phyloP scores from a whole-genome alignment of 2,113 vertebrate species.

The Passer domesticus region DNA sequence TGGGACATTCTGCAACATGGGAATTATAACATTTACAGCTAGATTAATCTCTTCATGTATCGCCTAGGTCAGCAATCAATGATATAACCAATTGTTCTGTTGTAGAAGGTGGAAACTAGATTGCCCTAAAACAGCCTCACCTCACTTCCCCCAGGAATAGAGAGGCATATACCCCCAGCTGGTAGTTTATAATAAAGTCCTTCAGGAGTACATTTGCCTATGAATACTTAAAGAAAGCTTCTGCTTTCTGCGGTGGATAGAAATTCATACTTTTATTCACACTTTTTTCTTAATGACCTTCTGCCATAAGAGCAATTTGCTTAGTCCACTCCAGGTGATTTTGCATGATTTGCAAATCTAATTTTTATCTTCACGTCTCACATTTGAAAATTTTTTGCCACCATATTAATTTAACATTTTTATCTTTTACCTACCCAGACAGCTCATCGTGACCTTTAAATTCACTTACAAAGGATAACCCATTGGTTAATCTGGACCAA shows the following conservation, averaged over 20 bases:
- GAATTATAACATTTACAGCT: background rate
- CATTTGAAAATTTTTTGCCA: constrained; percentile 66
- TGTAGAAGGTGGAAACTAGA: background rate
- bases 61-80: background rate
- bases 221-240: constrained; percentile 5
- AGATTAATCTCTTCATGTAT: background rate
- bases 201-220: constrained; percentile 42
- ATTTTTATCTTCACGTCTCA: constrained; percentile 68
- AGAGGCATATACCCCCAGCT: background rate
- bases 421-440: constrained; percentile 70
- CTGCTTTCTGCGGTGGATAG: background rate
- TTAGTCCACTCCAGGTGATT: constrained; percentile 70
- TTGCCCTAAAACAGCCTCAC: background rate
- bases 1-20: background rate
- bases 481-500: constrained; percentile 80
- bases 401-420: constrained; percentile 75
- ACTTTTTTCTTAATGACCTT: constrained; percentile 63
- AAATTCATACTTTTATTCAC: constrained; percentile 58
- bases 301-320: constrained; percentile 64
- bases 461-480: constrained; percentile 78
- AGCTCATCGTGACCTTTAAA: constrained; percentile 76
- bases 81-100: background rate
- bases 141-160: background rate
- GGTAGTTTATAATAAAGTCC: constrained; percentile 23
- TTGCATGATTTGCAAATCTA: constrained; percentile 72